Evolutionary conservation across 2,888 invertebrate species (phyloP), one percentile per base, ranked within the genome.

Genomic region (Calephelis perditalis): DNA sequence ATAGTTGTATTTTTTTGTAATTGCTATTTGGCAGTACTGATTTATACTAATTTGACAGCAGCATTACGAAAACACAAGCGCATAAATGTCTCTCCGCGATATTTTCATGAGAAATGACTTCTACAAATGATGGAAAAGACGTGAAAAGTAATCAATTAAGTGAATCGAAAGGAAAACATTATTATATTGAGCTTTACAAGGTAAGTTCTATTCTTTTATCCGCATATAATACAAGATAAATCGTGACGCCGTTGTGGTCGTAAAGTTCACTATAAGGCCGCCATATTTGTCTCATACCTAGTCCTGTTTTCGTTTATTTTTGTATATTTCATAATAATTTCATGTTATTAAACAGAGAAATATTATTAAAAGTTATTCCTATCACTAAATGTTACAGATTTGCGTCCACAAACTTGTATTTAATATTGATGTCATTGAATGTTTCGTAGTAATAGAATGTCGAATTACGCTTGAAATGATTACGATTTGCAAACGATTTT

Each of bases 91-190:
- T 86, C 86, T 84, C 88, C 87, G 86, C 84, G 82, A 87, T 88
- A 87, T 89, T 90, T 90, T 88, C 84, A 73, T 90, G 85, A 90
- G 91, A 91, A 90, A 91, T 91, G 91, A 90, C 88, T 91, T 91
- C 91, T 83, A 86, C 86, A 88, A 89, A 89, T 88, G 89, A 91
- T 84, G 88, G 83, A 81, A 88, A 87, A 87, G 87, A 90, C 77
- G 87, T 90, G 84, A 90, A 88, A 86, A 89, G 79, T 91, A 80
- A 80, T 82, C 81, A 79, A 82, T 81, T 81, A 73, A 84, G 82
- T 82, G 81, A 79, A 79, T 82, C 72, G 73, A 91, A 83, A 80
- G 84, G 84, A 82, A 91, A 91, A 82, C 67, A 81, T 79, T 86
- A 83, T 86, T 88, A 79, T 76, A 86, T 90, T 79, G 89, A 89